Conservation (phyloP, 2,888 invertebrate genomes). For the Tromatobia lineatoria region DNA sequence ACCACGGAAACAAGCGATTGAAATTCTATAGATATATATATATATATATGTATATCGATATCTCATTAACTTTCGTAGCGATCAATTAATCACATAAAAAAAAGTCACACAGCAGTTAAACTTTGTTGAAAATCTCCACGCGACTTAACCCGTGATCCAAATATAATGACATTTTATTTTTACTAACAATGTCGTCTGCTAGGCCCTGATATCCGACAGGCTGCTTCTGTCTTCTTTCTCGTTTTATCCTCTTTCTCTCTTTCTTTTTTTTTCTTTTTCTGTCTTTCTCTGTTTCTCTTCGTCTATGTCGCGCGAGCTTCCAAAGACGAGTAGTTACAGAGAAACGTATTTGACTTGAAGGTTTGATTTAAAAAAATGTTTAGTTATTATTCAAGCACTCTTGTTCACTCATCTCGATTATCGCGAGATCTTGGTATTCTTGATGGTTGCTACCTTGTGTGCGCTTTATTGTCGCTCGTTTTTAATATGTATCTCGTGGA, state of each 20-base stretch:
- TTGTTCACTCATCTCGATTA: constrained; percentile 58
- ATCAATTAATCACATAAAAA: not conserved
- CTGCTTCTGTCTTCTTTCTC: constrained; percentile 46
- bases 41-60: too few relatives aligned
- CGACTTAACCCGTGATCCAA: constrained; percentile 74
- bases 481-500: constrained; percentile 20
- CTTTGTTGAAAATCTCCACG: constrained; percentile 60
- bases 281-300: not conserved
- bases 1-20: too few relatives aligned
- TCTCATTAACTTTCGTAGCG: too few relatives aligned
- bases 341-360: too few relatives aligned
- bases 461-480: not conserved
- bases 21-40: too few relatives aligned
- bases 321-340: too few relatives aligned
- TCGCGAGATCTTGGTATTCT: constrained; percentile 19
- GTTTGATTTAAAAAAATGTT: too few relatives aligned
- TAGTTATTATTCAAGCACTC: constrained; percentile 58
- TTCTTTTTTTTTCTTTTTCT: constrained; percentile 30
- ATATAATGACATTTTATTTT: constrained; percentile 82
- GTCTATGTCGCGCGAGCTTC: constrained; percentile 52
- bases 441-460: constrained; percentile 7
- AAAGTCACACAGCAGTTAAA: constrained; percentile 18
- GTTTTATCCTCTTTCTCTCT: constrained; percentile 31
- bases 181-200: constrained; percentile 82
- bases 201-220: constrained; percentile 58